These are phyloP conservation scores for Pammene aurita DNA, from an alignment of 2,888 invertebrate genomes.

Conservation along the genomic window DNA sequence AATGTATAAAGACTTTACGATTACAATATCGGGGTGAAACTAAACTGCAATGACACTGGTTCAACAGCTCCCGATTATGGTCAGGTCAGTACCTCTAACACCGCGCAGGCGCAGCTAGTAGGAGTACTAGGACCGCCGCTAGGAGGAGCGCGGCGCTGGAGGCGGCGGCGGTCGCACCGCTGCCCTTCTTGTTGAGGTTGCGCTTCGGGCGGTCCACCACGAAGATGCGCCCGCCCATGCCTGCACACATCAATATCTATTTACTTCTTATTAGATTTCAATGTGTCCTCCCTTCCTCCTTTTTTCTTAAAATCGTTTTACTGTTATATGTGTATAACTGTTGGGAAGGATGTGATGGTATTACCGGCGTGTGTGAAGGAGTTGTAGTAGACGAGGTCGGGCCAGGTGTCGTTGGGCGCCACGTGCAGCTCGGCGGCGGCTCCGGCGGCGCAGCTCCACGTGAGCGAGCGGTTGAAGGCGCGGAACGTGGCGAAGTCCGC, in stretches of 20 bases:
- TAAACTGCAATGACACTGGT: no score
- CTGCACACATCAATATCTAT: constrained; percentile 47
- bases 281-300: no score
- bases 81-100: no score
- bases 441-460: constrained; percentile 87
- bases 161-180: constrained; percentile 43
- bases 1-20: no score
- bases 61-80: no score
- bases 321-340: no score
- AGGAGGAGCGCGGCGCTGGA: constrained; percentile 33
- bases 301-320: no score
- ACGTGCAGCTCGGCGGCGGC: constrained; percentile 89
- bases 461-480: constrained; percentile 91
- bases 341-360: no score
- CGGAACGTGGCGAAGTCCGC: constrained; percentile 91
- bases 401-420: constrained; percentile 95
- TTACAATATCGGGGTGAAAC: no score
- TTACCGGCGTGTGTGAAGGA: constrained; percentile 93
- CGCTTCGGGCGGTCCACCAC: constrained; percentile 90
- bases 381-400: constrained; percentile 96
- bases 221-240: constrained; percentile 97
- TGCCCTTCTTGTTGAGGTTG: constrained; percentile 52
- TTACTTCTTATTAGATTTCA: no score
- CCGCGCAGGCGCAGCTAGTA: no score
- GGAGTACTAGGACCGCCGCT: no score